Evolutionary conservation across 2,113 vertebrate species (phyloP), one percentile per base, ranked within the genome.

Genomic region (Rhizomys pruinosus): DNA sequence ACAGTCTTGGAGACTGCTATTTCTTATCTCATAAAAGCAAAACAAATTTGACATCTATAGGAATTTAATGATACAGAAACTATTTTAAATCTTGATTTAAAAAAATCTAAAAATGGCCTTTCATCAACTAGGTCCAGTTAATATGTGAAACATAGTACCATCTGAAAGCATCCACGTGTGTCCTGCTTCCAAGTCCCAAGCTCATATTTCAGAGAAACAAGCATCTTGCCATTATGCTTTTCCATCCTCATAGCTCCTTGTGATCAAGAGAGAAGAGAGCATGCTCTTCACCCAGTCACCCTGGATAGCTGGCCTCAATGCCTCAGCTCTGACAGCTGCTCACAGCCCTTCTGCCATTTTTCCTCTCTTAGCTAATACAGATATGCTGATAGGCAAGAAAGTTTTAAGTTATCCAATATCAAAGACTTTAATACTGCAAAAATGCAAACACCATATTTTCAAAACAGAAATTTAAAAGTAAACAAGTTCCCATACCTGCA

Each of bases 141-240:
- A 37, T 90, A 90, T 19, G 9, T 78, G 66, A 59, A 59, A 63
- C 68, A 39, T 20, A 78, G 57, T 34, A 61, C 6, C 34, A 77
- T 77, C 63, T 22, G 13, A 74, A 68, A 64, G 27, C 42, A 71
- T 25, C 37, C 42, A 77, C 22, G 42, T 17, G n/a, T 81, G 12
- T 34, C 23, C 69, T 90, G 64, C 7, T 95, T 89, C 61, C 47
- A 85, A 91, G 7, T 32, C 74, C 52, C 79, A 0, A n/a, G n/a
- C n/a, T n/a, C 61, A 2, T 55, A 32, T 73, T 85, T 82, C 64
- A 94, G 57, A 81, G n/a, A 72, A 91, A 78, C 64, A 85, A 82
- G 61, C 15, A 47, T 27, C 39, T 81, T 84, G 29, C 15, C 37
- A 61, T 85, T 47, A 44, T 74, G 44, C 4, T 27, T 79, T 85